A percentile compares a stretch with the other conserved stretches of the same genome.
Evolutionary conservation across 2,113 vertebrate genomes (phyloP).

Genomic region (Meriones unguiculatus): DNA sequence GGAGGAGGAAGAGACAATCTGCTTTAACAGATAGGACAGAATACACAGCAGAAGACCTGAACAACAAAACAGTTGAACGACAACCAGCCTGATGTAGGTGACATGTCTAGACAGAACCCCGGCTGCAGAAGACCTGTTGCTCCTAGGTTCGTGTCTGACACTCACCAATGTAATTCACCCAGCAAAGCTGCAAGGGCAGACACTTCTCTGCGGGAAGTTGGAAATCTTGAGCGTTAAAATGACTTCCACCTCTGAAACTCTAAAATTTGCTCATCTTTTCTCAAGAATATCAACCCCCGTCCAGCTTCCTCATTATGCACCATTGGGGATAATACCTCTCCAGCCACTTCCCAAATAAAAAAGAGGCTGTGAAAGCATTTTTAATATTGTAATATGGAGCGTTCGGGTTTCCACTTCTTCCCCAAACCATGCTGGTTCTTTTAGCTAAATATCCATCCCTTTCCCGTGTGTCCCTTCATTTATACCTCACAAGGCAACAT

Average conservation of each 20-base stretch:
- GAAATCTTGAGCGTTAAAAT: constrained; percentile 35
- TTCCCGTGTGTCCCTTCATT: background rate
- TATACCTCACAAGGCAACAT: background rate
- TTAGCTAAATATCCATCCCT: background rate
- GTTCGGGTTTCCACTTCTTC: background rate
- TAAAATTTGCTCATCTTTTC: constrained; percentile 72
- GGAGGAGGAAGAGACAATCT: background rate
- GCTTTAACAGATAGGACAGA: constrained; percentile 1
- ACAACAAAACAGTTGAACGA: background rate
- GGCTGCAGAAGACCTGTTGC: background rate
- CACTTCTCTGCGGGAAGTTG: constrained; percentile 14
- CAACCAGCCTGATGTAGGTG: background rate
- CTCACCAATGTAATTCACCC: background rate
- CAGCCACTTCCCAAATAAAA: constrained; percentile 28
- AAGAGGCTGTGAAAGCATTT: background rate
- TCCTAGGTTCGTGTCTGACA: background rate
- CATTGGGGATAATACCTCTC: background rate
- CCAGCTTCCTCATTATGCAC: constrained; percentile 56
- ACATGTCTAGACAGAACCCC: background rate
- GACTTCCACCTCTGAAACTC: constrained; percentile 53
- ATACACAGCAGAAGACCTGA: background rate
- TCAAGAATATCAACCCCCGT: constrained; percentile 38
- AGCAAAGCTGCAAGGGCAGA: background rate
- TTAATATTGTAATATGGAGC: background rate
- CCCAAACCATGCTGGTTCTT: background rate